These are phyloP conservation scores for Cliona cf. orientalis DNA, from an alignment of 37 sponge, comb jelly and placozoan species.

Conservation along the genomic window DNA sequence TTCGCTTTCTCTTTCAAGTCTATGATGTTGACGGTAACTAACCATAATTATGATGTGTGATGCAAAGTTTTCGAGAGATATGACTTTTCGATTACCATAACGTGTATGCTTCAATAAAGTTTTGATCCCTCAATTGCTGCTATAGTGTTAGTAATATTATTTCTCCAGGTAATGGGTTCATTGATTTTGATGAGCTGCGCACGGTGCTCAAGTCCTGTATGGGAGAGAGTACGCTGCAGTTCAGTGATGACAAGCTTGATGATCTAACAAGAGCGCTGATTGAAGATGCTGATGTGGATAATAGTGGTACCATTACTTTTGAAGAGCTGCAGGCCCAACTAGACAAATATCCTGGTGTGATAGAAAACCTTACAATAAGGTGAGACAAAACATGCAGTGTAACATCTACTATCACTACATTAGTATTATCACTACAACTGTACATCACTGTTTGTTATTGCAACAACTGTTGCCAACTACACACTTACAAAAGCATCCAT, in stretches of 20 bases:
- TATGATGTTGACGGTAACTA: constrained; percentile 89
- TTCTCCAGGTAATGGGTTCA: constrained; percentile 79
- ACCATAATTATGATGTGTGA: too few relatives aligned
- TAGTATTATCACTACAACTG: too few relatives aligned
- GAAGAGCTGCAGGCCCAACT: constrained; percentile 84
- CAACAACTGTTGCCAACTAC: neutral
- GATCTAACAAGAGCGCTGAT: constrained; percentile 77
- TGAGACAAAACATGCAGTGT: too few relatives aligned
- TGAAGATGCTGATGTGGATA: constrained; percentile 84
- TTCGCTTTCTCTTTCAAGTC: constrained; percentile 83
- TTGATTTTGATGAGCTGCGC: constrained; percentile 80
- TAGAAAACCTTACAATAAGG: constrained; percentile 88
- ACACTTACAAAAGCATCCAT: neutral
- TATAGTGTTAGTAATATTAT: neutral
- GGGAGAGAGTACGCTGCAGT: constrained; percentile 79
- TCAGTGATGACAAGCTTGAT: constrained; percentile 78
- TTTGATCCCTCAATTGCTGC: neutral
- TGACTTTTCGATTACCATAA: too few relatives aligned
- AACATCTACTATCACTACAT: too few relatives aligned
- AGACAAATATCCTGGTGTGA: constrained; percentile 83
- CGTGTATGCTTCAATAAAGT: neutral
- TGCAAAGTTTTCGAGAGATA: too few relatives aligned
- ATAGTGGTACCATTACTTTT: constrained; percentile 83
- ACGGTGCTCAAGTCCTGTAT: constrained; percentile 90
- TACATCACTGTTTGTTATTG: too few relatives aligned